Evolutionary conservation across 1,140 invertebrate genomes (phyloP), one percentile per base, ranked within the genome.

Genomic region (Archegozetes longisetosus): DNA sequence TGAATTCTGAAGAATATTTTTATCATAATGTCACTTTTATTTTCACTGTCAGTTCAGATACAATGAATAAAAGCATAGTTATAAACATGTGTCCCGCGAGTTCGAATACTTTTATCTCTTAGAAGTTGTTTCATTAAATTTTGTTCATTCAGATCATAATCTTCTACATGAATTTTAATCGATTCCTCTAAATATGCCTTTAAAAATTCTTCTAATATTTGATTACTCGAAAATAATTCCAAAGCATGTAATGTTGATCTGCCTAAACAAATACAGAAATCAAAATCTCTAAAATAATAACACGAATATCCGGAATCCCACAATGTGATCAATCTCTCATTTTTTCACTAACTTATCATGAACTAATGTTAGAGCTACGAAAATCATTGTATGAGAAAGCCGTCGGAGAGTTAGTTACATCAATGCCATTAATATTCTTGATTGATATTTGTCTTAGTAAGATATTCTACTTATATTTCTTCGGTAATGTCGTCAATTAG

Each of bases 311-410:
- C 57, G 2, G 50, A 40, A 53, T 58, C 57, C 24, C 48, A 51
- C 9, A 58, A 1, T 20, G 50, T 9, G 2, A 58, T 52, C 6
- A 14, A 14, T 9, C 22, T 14, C 6, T 52, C 27, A 52, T 6
- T 9, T 58, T 51, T 17, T 53, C 57, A 32, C 12, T 32, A 24
- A 32, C 55, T 17, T 13, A 12, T 51, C 24, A 3, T 14, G 4
- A 24, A 58, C 48, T 47, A 58, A 22, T 24, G 25, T 58, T 58
- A 14, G 12, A n/a, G n/a, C 46, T 13, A 28, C 57, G 46, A 58
- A 58, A 58, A 46, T 58, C 57, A 32, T 51, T 51, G 25, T 58
- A 47, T 24, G 17, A 4, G 23, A 58, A 58, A n/a, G 50, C 57
- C 17, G 17, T 23, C 1, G 57, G 57, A 24, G 4, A 24, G 27